Evolutionary conservation across 2,113 vertebrate species (phyloP), one percentile per base, ranked within the genome.

Genomic region (Platycercus adscitus): DNA sequence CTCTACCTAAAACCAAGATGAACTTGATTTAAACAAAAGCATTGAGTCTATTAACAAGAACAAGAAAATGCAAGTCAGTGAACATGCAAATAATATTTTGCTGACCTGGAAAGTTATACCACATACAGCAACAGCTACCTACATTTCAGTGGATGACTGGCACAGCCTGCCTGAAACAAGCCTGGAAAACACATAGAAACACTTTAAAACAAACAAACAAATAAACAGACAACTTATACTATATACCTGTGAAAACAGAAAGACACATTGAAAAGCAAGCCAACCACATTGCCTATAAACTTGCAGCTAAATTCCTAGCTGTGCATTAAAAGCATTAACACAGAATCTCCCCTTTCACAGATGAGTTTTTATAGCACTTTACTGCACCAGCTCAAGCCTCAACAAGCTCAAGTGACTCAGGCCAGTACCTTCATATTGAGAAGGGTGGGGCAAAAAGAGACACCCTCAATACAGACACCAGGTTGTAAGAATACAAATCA

Each of bases 371-470:
- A 20, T 1, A 21, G 75, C 47, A 65, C 68, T 86, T 61, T 18
- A 56, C 19, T 89, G 28, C 50, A 83, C 41, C 75, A 68, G 68
- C 75, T 95, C 93, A 97, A 95, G 93, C 72, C 95, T 75, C 88
- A 77, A 95, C 95, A 96, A 58, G 94, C 61, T 86, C 43, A 19
- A 75, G 64, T 39, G 56, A 92, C 72, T 94, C 10, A 9, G 75
- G 71, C 91, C 58, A 56, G 58, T 21, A 61, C 47, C 60, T 89
- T 94, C 89, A 81, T 56, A 66, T 63, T 89, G 85, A 89, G 35
- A 47, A 94, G 93, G 88, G 95, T 88, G 91, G 58, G 66, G 94
- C 81, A 77, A 65, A 49, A 44, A 44, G 43, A 95, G 77, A 81
- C 26, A 92, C 52, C 41, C 61, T 76, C 61, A 47, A 9, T 14